These are phyloP conservation scores for Hypothenemus hampei DNA, from an alignment of 1,140 invertebrate species.

Conservation along the genomic window DNA sequence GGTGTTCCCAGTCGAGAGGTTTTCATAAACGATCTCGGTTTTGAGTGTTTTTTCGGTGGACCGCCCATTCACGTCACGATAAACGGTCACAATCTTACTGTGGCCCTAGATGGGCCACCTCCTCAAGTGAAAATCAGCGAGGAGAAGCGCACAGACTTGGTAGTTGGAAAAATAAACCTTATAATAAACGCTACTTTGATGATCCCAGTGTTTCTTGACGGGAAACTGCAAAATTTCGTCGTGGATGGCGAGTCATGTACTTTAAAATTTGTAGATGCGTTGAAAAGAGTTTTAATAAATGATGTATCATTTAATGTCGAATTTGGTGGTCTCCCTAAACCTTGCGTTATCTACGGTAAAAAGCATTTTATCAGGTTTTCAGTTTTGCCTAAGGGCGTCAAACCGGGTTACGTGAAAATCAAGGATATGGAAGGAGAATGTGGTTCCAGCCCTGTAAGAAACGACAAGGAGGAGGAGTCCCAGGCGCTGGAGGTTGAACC, in stretches of 20 bases:
- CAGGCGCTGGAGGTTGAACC: constrained; percentile 16
- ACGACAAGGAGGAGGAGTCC: constrained; percentile 18
- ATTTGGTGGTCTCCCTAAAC: constrained; percentile 89
- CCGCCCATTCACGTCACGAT: constrained; percentile 79
- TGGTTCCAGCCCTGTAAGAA: constrained; percentile 9
- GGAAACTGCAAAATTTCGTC: constrained; percentile 75
- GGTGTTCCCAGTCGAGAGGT: constrained; percentile 90
- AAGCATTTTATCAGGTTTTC: constrained; percentile 81
- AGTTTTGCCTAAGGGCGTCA: constrained; percentile 69
- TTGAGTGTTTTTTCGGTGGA: constrained; percentile 88
- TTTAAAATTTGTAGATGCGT: constrained; percentile 71
- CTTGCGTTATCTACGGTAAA: constrained; percentile 71
- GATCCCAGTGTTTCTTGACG: constrained; percentile 79
- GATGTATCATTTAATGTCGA: constrained; percentile 76
- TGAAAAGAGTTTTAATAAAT: constrained; percentile 75
- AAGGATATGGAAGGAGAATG: constrained; percentile 58
- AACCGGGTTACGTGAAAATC: constrained; percentile 63
- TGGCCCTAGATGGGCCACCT: constrained; percentile 80
- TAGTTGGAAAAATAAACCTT: constrained; percentile 76
- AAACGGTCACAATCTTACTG: constrained; percentile 65
- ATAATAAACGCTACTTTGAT: constrained; percentile 74
- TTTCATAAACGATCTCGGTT: constrained; percentile 80
- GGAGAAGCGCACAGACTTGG: constrained; percentile 65
- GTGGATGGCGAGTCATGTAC: constrained; percentile 71
- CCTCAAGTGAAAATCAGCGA: constrained; percentile 79